Conservation (phyloP, 1,140 invertebrate genomes). For the Drepana arcuata region DNA sequence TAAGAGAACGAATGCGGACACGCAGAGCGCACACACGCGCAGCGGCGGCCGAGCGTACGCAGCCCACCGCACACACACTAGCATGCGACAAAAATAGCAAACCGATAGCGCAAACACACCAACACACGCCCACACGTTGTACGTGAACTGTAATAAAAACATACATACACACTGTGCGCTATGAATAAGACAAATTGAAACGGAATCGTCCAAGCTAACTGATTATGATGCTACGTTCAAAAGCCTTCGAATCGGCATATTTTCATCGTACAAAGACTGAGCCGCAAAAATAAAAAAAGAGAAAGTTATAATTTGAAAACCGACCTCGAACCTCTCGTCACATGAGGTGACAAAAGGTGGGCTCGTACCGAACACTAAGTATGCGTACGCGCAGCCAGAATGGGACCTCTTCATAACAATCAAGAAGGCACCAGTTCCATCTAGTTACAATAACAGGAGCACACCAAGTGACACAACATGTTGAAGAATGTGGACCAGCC, state of each 20-base stretch:
- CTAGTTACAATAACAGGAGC: slow-evolving; percentile 50
- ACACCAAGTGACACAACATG: slow-evolving; percentile 8
- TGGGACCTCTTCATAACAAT: slow-evolving; percentile 15
- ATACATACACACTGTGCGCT: slow-evolving; percentile 53
- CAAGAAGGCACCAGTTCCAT: slow-evolving; percentile 42
- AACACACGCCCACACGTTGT: slow-evolving; percentile 61
- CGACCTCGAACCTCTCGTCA: slow-evolving; percentile 13
- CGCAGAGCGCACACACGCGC: slow-evolving; percentile 30
- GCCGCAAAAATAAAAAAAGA: too few relatives aligned
- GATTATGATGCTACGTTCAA: too few relatives aligned
- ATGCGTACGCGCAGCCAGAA: too few relatives aligned
- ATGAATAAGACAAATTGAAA: slow-evolving; percentile 58
- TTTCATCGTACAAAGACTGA: too few relatives aligned
- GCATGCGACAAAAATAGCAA: slow-evolving; percentile 47
- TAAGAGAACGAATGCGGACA: slow-evolving; percentile 59
- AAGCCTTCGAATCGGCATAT: too few relatives aligned
- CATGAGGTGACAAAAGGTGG: slow-evolving; percentile 19
- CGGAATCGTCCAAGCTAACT: slow-evolving; percentile 28
- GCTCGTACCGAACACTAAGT: slow-evolving; percentile 16
- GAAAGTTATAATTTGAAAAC: too few relatives aligned
- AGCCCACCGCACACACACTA: slow-evolving; percentile 29
- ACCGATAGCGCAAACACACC: slow-evolving; percentile 64
- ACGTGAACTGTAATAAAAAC: slow-evolving; percentile 66
- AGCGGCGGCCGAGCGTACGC: slow-evolving; percentile 12
- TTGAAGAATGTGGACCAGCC: slow-evolving; percentile 38